Conservation (phyloP, 2,797 vertebrate genomes). For the Gymnodraco acuticeps region DNA sequence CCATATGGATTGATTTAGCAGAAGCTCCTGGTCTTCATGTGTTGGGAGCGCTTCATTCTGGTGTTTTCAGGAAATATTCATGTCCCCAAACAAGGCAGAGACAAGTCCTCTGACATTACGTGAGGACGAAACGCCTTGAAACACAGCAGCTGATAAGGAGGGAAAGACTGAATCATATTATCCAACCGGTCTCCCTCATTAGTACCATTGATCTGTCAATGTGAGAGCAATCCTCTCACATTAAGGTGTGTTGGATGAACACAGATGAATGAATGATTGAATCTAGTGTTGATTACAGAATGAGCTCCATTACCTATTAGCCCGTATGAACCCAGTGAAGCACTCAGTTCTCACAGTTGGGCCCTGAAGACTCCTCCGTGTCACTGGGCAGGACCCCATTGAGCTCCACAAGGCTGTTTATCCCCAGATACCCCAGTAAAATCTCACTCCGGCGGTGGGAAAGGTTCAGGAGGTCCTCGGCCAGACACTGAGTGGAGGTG, state of each 20-base stretch:
- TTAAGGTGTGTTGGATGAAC: conserved; percentile 34
- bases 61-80: conserved; percentile 28
- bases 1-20: conserved; percentile 1
- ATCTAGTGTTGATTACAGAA: conserved; percentile 12
- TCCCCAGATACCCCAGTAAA: conserved; percentile 93
- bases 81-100: conserved; percentile 37
- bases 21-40: conserved; percentile 23
- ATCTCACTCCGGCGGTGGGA: conserved; percentile 96
- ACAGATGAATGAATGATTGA: conserved; percentile 39
- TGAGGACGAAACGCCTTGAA: conserved; percentile 17
- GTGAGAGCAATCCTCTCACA: conserved; percentile 40
- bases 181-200: conserved; percentile 18
- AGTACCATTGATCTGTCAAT: conserved; percentile 10
- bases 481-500: conserved; percentile 87
- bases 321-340: conserved; percentile 12
- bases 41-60: conserved; percentile 18
- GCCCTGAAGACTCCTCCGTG: conserved; percentile 46
- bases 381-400: conserved; percentile 86
- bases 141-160: conserved; percentile 46
- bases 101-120: conserved; percentile 46
- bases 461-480: conserved; percentile 95
- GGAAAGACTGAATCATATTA: conserved; percentile 2
- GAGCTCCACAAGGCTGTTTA: conserved; percentile 81
- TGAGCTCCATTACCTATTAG: conserved; percentile 3
- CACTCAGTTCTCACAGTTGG: conserved; percentile 29